Base-by-base conservation (phyloP, 2,888 invertebrate species). In the Leucophora obtusa region DNA sequence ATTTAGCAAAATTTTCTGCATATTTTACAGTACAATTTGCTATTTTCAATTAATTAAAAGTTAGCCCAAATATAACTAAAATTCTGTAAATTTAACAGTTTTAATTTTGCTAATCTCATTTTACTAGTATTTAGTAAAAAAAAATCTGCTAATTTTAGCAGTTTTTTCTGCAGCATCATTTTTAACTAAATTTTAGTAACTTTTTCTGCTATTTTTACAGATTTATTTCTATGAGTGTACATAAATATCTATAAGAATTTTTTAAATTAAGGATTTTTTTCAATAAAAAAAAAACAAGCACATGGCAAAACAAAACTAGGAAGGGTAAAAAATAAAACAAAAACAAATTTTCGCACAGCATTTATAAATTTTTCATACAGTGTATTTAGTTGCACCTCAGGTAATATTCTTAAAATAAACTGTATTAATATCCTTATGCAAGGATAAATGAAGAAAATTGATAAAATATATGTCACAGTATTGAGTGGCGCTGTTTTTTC, bases 341-440 rank as follows among this genome's bases (percentile, higher is more conserved):
- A 51, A 0, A 18, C 3, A 28, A 21, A 53, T 35, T 54, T 60
- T 18, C 47, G 28, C 18, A 21, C 51, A 24, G 14, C 24, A 60
- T 6, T 9, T 24, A 33, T 10, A 43, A 9, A 24, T 43, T 38
- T 18, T 53, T 14, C 28, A 14, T 6, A 14, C 24, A 43, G 2
- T 35, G 14, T 28, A 11, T 4, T 70, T 28, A 62, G 33, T 4
- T 54, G 10, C 18, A 15, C 2, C 28, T 43, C 56, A 63, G 72
- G 56, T 63, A 63, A 18, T 71, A 54, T 28, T 21, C 38, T 59
- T 28, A n/a, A 35, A 9, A 14, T 10, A 58, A 38, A 11, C 38
- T 51, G 47, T 14, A 47, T 24, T 56, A 58, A 70, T 38, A 50
- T 50, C 21, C 47, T 65, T 50, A 10, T 24, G 35, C 15, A 63